Conservation (phyloP, 2,888 invertebrate species). For the Troglohyphantes excavatus region DNA sequence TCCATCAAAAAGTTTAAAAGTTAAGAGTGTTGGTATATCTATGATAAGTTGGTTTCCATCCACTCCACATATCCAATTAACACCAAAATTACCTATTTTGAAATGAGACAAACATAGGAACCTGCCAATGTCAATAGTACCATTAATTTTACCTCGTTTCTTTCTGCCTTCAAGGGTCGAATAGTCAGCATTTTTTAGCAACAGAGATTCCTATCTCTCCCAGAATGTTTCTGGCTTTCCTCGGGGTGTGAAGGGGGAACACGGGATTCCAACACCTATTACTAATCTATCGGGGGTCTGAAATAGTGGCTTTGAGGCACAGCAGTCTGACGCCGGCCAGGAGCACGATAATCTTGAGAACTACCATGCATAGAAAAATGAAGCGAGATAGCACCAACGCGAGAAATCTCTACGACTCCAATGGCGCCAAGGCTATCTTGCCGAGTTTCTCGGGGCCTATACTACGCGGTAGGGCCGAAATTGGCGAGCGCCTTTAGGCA, state of each 20-base stretch:
- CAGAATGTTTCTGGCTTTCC: background rate
- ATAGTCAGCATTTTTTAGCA: background rate
- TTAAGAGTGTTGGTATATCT: too few relatives aligned
- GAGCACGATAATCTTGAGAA: constrained; percentile 72
- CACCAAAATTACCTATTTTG: too few relatives aligned
- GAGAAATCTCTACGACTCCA: constrained; percentile 68
- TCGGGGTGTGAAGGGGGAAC: background rate
- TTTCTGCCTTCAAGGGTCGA: background rate
- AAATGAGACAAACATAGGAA: too few relatives aligned
- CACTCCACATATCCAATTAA: too few relatives aligned
- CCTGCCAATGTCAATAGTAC: too few relatives aligned
- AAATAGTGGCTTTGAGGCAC: constrained; percentile 51
- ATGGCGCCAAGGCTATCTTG: constrained; percentile 76
- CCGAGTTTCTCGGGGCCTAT: constrained; percentile 15
- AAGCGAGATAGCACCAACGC: constrained; percentile 49
- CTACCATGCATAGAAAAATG: constrained; percentile 59
- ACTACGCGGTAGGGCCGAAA: constrained; percentile 47
- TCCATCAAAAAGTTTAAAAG: too few relatives aligned
- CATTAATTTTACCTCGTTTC: too few relatives aligned
- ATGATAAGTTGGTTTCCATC: too few relatives aligned
- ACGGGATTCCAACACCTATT: constrained; percentile 22
- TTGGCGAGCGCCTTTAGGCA: constrained; percentile 31
- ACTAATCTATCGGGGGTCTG: constrained; percentile 65
- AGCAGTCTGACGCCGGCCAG: constrained; percentile 50
- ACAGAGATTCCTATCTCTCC: background rate